Evolutionary conservation across 2,113 vertebrate species (phyloP).

Genomic region (Sphyrna mokarran): DNA sequence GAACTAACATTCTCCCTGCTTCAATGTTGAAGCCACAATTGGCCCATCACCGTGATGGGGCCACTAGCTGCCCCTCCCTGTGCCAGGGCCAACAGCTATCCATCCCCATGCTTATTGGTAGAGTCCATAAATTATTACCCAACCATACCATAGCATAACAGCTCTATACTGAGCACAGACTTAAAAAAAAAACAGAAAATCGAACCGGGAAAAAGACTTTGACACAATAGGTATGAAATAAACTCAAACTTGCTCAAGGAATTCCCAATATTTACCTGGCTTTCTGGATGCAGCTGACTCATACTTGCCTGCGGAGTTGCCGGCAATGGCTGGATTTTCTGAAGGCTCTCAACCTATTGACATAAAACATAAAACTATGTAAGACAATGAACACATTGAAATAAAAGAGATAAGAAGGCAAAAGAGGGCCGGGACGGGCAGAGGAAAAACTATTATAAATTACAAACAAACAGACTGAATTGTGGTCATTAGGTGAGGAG

Average conservation of each 20-base stretch:
- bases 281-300: neutral
- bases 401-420: neutral
- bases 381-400: neutral
- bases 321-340: neutral
- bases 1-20: neutral
- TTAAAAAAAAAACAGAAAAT: too few species aligned
- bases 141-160: neutral
- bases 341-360: slow-evolving; percentile 29
- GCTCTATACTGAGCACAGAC: too few species aligned
- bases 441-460: too few species aligned
- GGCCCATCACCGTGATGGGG: too few species aligned
- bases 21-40: too few species aligned
- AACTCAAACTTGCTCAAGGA: neutral
- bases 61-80: too few species aligned
- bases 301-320: neutral
- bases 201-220: neutral
- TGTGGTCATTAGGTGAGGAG: too few species aligned
- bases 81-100: too few species aligned
- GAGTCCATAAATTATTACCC: neutral
- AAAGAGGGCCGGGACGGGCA: neutral
- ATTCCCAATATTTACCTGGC: neutral
- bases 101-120: neutral
- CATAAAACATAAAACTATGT: neutral
- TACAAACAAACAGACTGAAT: too few species aligned
- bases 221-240: neutral